phyloP scores from a whole-genome alignment of 2,113 vertebrate genomes.

The Leptocoma aspasia region DNA sequence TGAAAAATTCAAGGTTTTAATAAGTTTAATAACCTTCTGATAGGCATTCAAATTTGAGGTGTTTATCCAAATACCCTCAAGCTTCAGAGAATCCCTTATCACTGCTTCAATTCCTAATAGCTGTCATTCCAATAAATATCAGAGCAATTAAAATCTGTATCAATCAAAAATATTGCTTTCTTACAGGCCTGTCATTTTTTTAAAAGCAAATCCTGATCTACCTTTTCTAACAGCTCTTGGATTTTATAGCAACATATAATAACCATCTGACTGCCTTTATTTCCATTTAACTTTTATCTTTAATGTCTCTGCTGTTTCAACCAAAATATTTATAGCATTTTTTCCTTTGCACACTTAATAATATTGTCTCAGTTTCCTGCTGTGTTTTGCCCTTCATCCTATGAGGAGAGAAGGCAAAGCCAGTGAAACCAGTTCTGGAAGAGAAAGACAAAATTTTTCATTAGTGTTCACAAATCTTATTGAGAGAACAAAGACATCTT shows the following conservation, averaged over 20 bases:
- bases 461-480: not conserved
- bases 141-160: constrained; percentile 45
- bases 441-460: not conserved
- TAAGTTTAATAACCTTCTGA: constrained; percentile 61
- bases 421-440: not conserved
- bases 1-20: constrained; percentile 52
- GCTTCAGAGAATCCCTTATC: constrained; percentile 54
- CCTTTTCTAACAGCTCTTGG: constrained; percentile 74
- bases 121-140: constrained; percentile 64
- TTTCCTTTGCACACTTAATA: constrained; percentile 38
- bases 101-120: constrained; percentile 33
- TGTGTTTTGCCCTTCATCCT: not conserved
- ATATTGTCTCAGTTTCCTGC: constrained; percentile 47
- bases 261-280: constrained; percentile 79
- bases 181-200: constrained; percentile 64
- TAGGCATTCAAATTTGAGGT: constrained; percentile 54
- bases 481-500: not conserved
- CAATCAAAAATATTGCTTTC: constrained; percentile 57
- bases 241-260: constrained; percentile 77
- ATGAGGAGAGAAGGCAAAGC: not conserved
- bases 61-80: constrained; percentile 66
- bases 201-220: constrained; percentile 74
- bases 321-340: constrained; percentile 74
- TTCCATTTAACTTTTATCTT: constrained; percentile 78
- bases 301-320: constrained; percentile 73